Percentiles rank a stretch among this genome's conserved stretches.
Evolutionary conservation across 2,113 vertebrate species (phyloP).

Genomic region (Dipodomys ordii): DNA sequence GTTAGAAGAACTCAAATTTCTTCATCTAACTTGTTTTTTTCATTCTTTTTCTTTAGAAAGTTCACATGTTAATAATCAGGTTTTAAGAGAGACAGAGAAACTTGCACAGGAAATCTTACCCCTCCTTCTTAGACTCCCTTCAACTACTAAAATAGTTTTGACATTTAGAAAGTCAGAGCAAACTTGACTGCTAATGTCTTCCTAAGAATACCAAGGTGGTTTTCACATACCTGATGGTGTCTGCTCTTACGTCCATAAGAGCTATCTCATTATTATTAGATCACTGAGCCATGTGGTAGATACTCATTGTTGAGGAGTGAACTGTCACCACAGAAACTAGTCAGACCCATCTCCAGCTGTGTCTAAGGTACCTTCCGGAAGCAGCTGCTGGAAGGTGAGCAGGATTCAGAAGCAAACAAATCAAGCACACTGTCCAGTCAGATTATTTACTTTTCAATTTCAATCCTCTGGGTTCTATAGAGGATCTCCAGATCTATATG

Average conservation of each 20-base stretch:
- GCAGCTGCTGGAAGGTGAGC: slow-evolving; percentile 79
- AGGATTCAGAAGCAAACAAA: slow-evolving; percentile 51
- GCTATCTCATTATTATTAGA: slow-evolving; percentile 82
- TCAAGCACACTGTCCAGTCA: neutral
- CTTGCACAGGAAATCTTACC: slow-evolving; percentile 22
- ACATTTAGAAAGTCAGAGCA: slow-evolving; percentile 80
- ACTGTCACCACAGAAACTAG: slow-evolving; percentile 85
- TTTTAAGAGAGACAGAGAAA: slow-evolving; percentile 1
- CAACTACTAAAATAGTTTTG: slow-evolving; percentile 70
- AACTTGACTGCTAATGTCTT: slow-evolving; percentile 66
- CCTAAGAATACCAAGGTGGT: slow-evolving; percentile 79
- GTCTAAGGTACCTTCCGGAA: slow-evolving; percentile 83
- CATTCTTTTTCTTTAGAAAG: slow-evolving; percentile 28
- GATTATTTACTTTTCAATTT: slow-evolving; percentile 6
- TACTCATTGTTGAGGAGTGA: slow-evolving; percentile 86
- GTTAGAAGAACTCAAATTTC: slow-evolving; percentile 50
- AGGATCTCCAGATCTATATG: neutral
- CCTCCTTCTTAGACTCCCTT: slow-evolving; percentile 33
- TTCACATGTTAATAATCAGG: slow-evolving; percentile 2
- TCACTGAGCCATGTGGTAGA: slow-evolving; percentile 79
- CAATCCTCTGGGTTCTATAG: neutral
- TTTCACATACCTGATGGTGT: slow-evolving; percentile 78
- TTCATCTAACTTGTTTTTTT: slow-evolving; percentile 49
- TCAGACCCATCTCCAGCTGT: slow-evolving; percentile 67
- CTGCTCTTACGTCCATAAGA: slow-evolving; percentile 82